A percentile compares a stretch with the other conserved stretches of the same genome.
phyloP scores from a whole-genome alignment of 2,113 vertebrate genomes.

The Pterocles burchelli region DNA sequence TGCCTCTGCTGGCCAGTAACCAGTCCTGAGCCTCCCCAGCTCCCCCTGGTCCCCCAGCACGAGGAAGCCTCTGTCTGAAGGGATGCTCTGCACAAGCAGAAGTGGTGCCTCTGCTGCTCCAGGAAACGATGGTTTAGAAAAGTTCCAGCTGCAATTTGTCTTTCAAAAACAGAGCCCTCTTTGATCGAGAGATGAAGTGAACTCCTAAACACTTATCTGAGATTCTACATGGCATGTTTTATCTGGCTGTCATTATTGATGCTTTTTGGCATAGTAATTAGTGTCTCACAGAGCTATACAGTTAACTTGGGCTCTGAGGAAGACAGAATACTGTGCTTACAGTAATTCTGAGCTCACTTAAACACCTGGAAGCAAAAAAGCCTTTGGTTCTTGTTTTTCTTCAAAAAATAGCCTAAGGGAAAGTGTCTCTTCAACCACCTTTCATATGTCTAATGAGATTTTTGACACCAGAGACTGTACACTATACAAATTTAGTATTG shows the following conservation, averaged over 20 bases:
- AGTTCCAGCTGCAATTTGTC: background rate
- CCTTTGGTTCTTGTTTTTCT: background rate
- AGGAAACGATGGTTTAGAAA: background rate
- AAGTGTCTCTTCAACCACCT: background rate
- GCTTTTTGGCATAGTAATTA: background rate
- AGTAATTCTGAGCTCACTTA: background rate
- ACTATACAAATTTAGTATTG: background rate
- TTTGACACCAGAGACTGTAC: background rate
- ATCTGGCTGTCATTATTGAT: background rate
- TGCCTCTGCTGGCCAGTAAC: rapidly evolving
- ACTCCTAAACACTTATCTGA: background rate
- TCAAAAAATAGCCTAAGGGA: background rate
- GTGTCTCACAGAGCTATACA: background rate
- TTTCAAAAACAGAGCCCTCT: background rate
- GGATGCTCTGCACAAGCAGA: background rate
- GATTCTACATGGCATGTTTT: background rate
- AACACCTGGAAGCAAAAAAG: background rate
- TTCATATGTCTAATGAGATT: background rate
- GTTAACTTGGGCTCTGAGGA: background rate
- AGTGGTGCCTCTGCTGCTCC: background rate
- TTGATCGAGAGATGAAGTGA: background rate
- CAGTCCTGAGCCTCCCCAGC: background rate
- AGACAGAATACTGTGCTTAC: background rate
- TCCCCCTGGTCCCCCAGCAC: rapidly evolving
- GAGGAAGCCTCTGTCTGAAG: background rate